Percentiles rank a stretch among this genome's conserved stretches.
Evolutionary conservation across 2,888 invertebrate genomes (phyloP).

Genomic region (Trissonchulus latispiculum): DNA sequence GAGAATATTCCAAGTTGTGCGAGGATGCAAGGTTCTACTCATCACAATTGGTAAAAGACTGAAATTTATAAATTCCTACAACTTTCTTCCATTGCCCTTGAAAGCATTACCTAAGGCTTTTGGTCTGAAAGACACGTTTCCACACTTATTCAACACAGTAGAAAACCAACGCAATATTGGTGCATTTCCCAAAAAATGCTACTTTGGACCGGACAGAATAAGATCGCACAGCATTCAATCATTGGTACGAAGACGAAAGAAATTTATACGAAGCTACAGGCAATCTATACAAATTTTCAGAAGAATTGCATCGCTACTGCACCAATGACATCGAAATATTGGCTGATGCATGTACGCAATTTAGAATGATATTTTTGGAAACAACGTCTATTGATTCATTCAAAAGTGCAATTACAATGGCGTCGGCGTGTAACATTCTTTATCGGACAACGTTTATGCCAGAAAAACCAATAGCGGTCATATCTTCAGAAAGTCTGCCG

Average conservation of each 20-base stretch:
- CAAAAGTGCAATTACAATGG: constrained; percentile 25
- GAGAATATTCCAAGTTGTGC: no score
- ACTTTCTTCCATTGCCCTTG: constrained; percentile 21
- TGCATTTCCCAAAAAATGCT: constrained; percentile 15
- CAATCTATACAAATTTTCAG: constrained; percentile 26
- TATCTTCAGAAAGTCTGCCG: not conserved
- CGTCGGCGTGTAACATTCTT: constrained; percentile 17
- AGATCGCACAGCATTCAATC: not conserved
- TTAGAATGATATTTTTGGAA: not conserved
- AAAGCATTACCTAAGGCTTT: constrained; percentile 18
- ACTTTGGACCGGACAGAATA: not conserved
- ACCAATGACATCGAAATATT: constrained; percentile 26
- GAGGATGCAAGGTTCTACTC: constrained; percentile 18
- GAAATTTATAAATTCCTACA: constrained; percentile 11
- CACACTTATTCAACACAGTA: constrained; percentile 18
- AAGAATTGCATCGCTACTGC: constrained; percentile 29
- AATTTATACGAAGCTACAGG: constrained; percentile 5
- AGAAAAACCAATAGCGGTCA: not conserved
- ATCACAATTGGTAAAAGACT: not conserved
- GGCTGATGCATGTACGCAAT: not conserved
- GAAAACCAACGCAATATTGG: constrained; percentile 2
- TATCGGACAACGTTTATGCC: not conserved
- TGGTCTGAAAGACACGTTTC: constrained; percentile 17
- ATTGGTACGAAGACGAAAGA: not conserved
- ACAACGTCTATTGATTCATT: constrained; percentile 23